Percentiles rank a stretch among this genome's conserved stretches.
These are phyloP conservation scores for Echeneis naucrates DNA, from an alignment of 2,797 vertebrate genomes.

Conservation along the genomic window DNA sequence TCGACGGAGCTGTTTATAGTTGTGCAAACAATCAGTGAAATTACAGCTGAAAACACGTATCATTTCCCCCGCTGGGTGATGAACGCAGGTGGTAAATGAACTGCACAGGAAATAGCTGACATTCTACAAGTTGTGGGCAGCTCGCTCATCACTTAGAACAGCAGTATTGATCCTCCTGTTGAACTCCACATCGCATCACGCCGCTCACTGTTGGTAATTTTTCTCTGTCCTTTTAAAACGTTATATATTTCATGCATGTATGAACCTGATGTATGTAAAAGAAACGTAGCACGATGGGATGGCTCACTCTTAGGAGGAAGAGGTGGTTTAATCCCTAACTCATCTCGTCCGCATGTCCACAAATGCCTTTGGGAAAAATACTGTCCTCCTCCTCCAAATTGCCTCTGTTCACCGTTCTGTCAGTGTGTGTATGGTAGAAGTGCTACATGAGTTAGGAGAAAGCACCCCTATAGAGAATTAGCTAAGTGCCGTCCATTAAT, in stretches of 20 bases:
- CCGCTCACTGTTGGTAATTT: neutral
- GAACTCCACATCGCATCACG: neutral
- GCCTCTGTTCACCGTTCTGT: no score
- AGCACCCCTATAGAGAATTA: no score
- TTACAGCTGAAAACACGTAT: neutral
- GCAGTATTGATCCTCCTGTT: constrained; percentile 1
- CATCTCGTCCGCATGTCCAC: no score
- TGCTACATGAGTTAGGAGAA: no score
- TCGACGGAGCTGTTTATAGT: neutral
- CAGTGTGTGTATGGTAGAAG: no score
- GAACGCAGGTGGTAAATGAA: neutral
- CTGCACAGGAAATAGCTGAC: neutral
- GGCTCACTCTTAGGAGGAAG: no score
- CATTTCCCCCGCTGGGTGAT: neutral
- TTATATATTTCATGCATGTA: neutral
- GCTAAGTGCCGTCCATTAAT: no score
- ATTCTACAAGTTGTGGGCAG: neutral
- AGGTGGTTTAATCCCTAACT: no score
- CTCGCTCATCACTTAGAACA: constrained; percentile 1
- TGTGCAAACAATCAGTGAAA: neutral
- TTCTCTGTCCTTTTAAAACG: neutral
- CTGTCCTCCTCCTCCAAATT: no score
- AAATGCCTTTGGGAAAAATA: no score
- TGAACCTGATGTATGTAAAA: neutral
- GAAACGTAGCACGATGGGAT: no score